Evolutionary conservation across 2,113 vertebrate genomes (phyloP).

Genomic region (Actenoides hombroni): DNA sequence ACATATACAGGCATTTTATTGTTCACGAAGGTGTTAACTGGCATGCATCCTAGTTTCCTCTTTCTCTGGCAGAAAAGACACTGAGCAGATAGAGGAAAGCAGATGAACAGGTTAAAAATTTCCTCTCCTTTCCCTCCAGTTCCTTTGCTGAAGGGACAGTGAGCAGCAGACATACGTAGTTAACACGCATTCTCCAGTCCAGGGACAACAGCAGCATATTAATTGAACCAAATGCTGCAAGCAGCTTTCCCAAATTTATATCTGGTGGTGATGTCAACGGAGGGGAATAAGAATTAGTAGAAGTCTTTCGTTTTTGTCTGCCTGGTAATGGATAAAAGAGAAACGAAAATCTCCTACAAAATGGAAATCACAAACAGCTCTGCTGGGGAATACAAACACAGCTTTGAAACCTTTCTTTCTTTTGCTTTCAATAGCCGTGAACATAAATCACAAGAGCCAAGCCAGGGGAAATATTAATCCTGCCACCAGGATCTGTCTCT

Average conservation of each 20-base stretch:
- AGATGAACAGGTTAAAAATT: neutral
- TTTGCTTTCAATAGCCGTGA: neutral
- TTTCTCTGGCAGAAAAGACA: neutral
- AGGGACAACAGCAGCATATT: neutral
- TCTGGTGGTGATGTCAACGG: neutral
- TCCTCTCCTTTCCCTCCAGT: neutral
- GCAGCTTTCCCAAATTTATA: neutral
- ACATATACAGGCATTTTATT: neutral
- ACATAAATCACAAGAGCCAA: neutral
- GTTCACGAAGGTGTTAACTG: neutral
- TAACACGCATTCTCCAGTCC: neutral
- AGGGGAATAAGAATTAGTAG: neutral
- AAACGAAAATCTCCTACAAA: neutral
- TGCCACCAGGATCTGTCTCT: neutral
- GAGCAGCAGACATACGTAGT: neutral
- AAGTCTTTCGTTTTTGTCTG: neutral
- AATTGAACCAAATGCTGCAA: fast-evolving
- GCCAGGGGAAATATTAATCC: constrained; percentile 30
- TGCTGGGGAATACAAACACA: neutral
- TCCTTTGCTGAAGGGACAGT: neutral
- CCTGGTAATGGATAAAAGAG: neutral
- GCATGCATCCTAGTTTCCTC: neutral
- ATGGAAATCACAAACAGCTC: constrained; percentile 5
- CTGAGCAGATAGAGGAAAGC: neutral
- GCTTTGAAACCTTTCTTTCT: constrained; percentile 11